Evolutionary conservation across 2,113 vertebrate genomes (phyloP), one percentile per base, ranked within the genome.

Genomic region (Nothocercus julius): DNA sequence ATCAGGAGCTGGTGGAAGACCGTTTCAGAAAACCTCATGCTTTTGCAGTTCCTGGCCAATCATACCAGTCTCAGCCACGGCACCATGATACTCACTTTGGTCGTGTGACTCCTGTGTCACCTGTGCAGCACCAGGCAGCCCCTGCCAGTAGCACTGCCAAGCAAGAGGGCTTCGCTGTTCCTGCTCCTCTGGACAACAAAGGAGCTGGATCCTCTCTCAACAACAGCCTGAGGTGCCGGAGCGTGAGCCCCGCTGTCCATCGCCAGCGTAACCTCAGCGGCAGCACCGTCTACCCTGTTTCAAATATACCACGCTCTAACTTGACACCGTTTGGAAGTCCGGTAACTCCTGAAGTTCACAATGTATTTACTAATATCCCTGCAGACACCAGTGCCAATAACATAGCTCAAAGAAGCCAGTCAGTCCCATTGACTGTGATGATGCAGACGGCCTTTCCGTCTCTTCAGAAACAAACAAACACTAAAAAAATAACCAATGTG

Each of bases 21-120:
- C 99, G 98, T 70, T 99, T 99, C 98, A 98, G 99, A 93, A 99
- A 99, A 89, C 99, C 99, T 69, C 99, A 99, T 0, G 99, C 99
- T 75, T 99, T 99, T 16, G 99, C 99, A 2, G 98, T 99, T 79
- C 99, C 99, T 0, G 98, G 99, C 83, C 99, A 99, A 98, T 98
- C 99, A 0, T 99, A 99, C 90, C 99, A 99, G 91, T 95, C 98
- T 84, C 99, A 99, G 40, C 96, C 97, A 0, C 98, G 99, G 92
- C 98, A 99, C 95, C 98, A 99, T 1, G 99, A 99, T 45, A 94
- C 97, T 81, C 98, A 99, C 84, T 98, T 99, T 1, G 99, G 99
- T n/a, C 98, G 99, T 1, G 97, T 99, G 98, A 99, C 99, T 81
- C 99, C 99, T 4, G 98, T 99, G 69, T 99, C 99, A 5, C 99